These are phyloP conservation scores for Clamator glandarius DNA, from an alignment of 2,797 vertebrate genomes.

Conservation along the genomic window DNA sequence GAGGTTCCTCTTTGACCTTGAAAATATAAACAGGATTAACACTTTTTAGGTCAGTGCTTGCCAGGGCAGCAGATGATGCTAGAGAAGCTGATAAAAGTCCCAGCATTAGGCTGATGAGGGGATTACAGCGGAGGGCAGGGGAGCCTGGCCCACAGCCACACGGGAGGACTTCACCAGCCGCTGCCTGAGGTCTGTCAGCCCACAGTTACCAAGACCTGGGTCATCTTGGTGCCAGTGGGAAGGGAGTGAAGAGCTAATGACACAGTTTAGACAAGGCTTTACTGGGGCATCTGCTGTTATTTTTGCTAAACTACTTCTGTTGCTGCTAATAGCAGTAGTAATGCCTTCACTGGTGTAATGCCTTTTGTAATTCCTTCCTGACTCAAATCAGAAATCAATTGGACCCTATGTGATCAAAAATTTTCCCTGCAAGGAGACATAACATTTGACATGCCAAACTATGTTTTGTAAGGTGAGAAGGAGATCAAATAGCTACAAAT, in stretches of 20 bases:
- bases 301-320: neutral
- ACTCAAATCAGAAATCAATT: constrained; percentile 56
- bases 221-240: rapidly evolving
- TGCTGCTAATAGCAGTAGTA: neutral
- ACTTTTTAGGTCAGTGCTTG: constrained; percentile 65
- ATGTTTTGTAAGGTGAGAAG: constrained; percentile 31
- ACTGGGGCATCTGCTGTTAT: neutral
- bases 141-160: neutral
- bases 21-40: constrained; percentile 64
- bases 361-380: constrained; percentile 13
- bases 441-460: constrained; percentile 42
- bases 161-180: neutral
- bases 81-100: constrained; percentile 25
- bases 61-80: constrained; percentile 47
- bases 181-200: neutral
- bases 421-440: constrained; percentile 38
- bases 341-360: neutral
- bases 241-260: neutral
- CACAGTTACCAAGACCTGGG: neutral
- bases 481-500: constrained; percentile 15
- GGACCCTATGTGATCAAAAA: constrained; percentile 8
- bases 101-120: neutral
- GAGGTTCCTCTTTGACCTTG: constrained; percentile 58
- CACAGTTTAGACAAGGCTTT: neutral
- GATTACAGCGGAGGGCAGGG: neutral